Evolutionary conservation across 2,888 invertebrate genomes (phyloP), one percentile per base, ranked within the genome.

Genomic region (Lithophane ornitopus): DNA sequence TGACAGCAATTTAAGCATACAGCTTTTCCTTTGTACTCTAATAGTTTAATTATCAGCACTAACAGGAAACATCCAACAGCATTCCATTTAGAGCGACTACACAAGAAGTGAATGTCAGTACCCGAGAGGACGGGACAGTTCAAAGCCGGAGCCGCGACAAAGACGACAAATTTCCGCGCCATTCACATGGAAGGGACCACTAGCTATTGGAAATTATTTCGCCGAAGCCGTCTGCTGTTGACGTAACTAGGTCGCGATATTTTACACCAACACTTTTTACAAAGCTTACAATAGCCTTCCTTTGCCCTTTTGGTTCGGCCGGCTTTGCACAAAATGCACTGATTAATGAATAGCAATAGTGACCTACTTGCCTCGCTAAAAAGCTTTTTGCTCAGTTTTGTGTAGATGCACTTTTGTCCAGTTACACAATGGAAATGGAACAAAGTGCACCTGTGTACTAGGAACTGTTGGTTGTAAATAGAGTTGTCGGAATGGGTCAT

Each of bases 191-290:
- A 91, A 74, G 91, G 90, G 90, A 85, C 87, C 89, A 85, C 86
- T 87, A 89, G 89, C 90, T 91, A 92, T 93, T 93, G 92, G 93
- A 93, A 94, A 94, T 94, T 91, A 94, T 94, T 94, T 93, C 91
- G 91, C 89, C 81, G 66, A 77, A 90, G 91, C 90, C 66, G 91
- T 91, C 94, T 94, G 94, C 88, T 84, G 70, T 76, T 83, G 94
- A 95, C 95, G 88, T 93, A 95, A 94, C 90, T 94, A 92, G 95
- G 95, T 93, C 95, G 91, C 88, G 89, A 87, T 93, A 90, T 92
- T 95, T 95, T 93, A 94, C 91, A 87, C 89, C 85, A 84, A 89
- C 89, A 71, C 59, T 82, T 86, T 80, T 87, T 88, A 89, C 86
- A 88, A 84, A 81, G 78, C 84, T 41, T 34, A 34, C 34, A 34